phyloP scores from a whole-genome alignment of 2,797 vertebrate genomes.

The Pipistrellus pipistrellus region DNA sequence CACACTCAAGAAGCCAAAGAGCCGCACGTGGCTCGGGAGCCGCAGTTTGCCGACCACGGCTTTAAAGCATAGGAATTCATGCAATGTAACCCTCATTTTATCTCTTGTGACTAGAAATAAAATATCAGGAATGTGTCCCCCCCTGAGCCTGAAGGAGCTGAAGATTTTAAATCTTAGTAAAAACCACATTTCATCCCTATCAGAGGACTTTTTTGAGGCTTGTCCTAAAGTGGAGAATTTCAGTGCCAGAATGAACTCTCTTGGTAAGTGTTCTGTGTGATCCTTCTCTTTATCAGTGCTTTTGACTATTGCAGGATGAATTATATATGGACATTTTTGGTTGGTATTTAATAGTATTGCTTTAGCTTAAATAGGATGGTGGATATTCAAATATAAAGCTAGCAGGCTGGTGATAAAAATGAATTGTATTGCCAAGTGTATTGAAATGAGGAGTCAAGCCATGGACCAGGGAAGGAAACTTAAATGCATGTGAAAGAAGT shows the following conservation, averaged over 20 bases:
- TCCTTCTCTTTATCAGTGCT: background rate
- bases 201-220: constrained; percentile 89
- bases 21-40: too few relatives aligned
- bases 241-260: constrained; percentile 92
- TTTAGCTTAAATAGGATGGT: background rate
- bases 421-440: too few relatives aligned
- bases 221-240: constrained; percentile 94
- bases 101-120: constrained; percentile 90
- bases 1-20: too few relatives aligned
- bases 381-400: background rate
- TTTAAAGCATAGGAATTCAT: background rate
- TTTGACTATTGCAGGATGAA: background rate
- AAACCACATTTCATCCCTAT: constrained; percentile 92
- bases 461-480: background rate
- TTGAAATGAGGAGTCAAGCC: background rate
- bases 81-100: constrained; percentile 34
- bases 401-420: background rate
- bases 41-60: background rate
- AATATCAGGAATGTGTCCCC: constrained; percentile 88
- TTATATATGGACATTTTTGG: background rate
- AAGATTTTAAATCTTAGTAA: constrained; percentile 95
- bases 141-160: constrained; percentile 91
- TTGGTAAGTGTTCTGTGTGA: constrained; percentile 89
- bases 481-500: background rate
- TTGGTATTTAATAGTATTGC: background rate